phyloP scores from a whole-genome alignment of 2,888 invertebrate genomes.

The Charanyca ferruginea region DNA sequence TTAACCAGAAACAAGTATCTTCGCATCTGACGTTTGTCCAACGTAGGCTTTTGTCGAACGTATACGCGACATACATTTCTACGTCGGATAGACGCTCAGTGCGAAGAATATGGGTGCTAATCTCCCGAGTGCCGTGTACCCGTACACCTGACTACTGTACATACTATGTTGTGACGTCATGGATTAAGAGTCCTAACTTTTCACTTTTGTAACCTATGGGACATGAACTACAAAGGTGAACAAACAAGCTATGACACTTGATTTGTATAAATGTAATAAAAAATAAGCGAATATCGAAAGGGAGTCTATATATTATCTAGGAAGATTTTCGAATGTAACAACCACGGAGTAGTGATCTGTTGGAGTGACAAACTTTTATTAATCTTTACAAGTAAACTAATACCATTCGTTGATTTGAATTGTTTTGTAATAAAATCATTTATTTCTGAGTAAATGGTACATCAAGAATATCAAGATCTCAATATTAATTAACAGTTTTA shows the following conservation, averaged over 20 bases:
- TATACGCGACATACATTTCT: background rate
- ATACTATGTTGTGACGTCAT: conserved; percentile 22
- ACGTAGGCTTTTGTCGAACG: background rate
- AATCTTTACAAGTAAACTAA: background rate
- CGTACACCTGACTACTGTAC: conserved; percentile 43
- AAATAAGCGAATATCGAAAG: background rate
- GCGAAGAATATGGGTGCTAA: conserved; percentile 26
- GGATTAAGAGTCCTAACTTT: background rate
- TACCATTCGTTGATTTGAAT: background rate
- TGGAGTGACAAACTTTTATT: background rate
- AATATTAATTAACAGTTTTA: too few species aligned
- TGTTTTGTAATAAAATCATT: too few species aligned
- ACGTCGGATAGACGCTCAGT: background rate
- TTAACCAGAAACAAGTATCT: conserved; percentile 9
- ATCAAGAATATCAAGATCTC: too few species aligned
- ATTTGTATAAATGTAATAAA: background rate
- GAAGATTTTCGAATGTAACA: background rate
- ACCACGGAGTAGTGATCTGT: background rate
- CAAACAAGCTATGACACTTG: conserved; percentile 13
- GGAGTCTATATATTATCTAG: background rate
- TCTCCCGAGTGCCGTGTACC: conserved; percentile 38
- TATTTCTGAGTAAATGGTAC: too few species aligned
- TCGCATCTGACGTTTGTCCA: background rate
- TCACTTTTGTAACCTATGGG: conserved; percentile 15
- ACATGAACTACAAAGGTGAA: conserved; percentile 20